phyloP scores from a whole-genome alignment of 92 coral and sea anemone species.

The Virgularia gustaviana region DNA sequence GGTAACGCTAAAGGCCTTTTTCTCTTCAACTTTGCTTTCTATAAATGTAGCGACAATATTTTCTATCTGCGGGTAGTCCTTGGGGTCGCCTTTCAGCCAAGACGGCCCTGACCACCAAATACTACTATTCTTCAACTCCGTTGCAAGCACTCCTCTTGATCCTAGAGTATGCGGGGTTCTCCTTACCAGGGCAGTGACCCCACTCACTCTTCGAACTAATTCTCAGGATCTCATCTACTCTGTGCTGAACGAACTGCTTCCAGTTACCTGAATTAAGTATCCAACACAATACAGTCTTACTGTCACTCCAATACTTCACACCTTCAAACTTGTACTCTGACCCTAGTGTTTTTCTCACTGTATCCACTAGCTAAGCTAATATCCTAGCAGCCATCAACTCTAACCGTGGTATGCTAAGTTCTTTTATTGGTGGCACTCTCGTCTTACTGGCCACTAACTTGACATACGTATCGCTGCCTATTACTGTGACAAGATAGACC shows the following conservation, averaged over 20 bases:
- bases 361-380: background rate
- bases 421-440: constrained; percentile 32
- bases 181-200: constrained; percentile 41
- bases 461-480: background rate
- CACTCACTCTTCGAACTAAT: constrained; percentile 19
- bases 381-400: constrained; percentile 1
- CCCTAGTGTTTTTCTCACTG: background rate
- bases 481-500: background rate
- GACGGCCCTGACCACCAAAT: constrained; percentile 12
- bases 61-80: background rate
- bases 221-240: constrained; percentile 17
- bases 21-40: constrained; percentile 17
- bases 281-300: constrained; percentile 31
- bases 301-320: constrained; percentile 14
- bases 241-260: constrained; percentile 31
- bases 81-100: background rate
- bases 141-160: background rate
- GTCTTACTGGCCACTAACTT: constrained; percentile 30
- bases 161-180: no score
- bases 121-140: background rate
- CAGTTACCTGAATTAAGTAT: constrained; percentile 13
- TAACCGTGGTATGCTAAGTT: constrained; percentile 23
- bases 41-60: background rate
- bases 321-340: background rate
- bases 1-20: background rate